phyloP scores from a whole-genome alignment of 1,140 invertebrate genomes.

The Aricia agestis region DNA sequence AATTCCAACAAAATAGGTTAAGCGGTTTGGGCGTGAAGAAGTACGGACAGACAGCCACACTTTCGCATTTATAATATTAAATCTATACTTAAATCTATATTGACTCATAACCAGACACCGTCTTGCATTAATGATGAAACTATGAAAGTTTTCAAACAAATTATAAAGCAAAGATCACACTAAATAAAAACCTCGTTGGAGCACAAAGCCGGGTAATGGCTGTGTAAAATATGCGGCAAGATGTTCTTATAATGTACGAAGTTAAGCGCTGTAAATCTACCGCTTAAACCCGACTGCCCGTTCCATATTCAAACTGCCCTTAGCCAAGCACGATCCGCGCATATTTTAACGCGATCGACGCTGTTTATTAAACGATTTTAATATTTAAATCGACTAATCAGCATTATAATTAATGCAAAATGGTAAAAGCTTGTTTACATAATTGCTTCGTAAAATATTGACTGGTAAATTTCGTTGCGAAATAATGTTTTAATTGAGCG shows the following conservation, averaged over 20 bases:
- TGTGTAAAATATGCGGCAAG: neutral
- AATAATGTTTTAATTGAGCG: conserved; percentile 3
- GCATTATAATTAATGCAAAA: conserved; percentile 14
- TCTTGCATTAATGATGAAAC: too few species aligned
- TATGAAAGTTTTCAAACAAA: too few species aligned
- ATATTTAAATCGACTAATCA: conserved; percentile 18
- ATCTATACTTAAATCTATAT: too few species aligned
- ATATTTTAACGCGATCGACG: conserved; percentile 27
- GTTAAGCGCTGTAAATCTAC: conserved; percentile 27
- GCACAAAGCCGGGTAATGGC: neutral
- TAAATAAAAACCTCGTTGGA: neutral
- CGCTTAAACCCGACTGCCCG: conserved; percentile 28
- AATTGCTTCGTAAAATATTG: conserved; percentile 11
- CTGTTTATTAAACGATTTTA: conserved; percentile 20
- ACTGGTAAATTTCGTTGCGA: neutral
- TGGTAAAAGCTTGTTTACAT: conserved; percentile 3
- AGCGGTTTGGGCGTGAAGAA: too few species aligned
- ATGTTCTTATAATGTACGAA: conserved; percentile 13
- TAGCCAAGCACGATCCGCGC: conserved; percentile 28
- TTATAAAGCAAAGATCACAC: neutral
- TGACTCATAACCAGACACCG: too few species aligned
- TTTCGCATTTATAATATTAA: too few species aligned
- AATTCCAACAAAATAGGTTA: too few species aligned
- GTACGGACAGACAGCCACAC: too few species aligned
- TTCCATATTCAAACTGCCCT: conserved; percentile 29